Percentiles rank a stretch among this genome's conserved stretches.
Evolutionary conservation across 2,797 vertebrate species (phyloP).

Genomic region (Esox lucius): DNA sequence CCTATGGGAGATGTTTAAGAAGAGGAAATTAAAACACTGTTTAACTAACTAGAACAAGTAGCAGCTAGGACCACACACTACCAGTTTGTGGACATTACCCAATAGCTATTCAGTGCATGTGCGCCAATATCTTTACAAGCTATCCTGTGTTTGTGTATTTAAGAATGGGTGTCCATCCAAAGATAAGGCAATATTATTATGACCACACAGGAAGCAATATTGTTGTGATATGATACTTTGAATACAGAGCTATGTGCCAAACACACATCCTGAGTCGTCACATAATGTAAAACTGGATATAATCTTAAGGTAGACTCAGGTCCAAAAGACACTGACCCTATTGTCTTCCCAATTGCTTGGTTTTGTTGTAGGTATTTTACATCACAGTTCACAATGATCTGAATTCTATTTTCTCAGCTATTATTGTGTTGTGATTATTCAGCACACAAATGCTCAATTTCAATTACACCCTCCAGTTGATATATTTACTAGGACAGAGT

Average conservation of each 20-base stretch:
- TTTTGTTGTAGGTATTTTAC: background rate
- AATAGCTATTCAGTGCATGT: background rate
- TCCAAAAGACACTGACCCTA: background rate
- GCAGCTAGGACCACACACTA: background rate
- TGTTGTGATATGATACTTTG: conserved; percentile 30
- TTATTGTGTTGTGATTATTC: background rate
- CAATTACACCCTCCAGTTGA: conserved; percentile 2
- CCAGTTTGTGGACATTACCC: conserved; percentile 48
- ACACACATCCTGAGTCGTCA: conserved; percentile 25
- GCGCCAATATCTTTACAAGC: conserved; percentile 48
- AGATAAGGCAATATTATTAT: conserved; percentile 47
- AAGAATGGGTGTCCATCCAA: conserved; percentile 26
- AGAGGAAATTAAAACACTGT: background rate
- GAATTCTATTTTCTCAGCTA: background rate
- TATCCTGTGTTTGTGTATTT: conserved; percentile 44
- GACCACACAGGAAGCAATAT: conserved; percentile 37
- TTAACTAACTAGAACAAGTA: background rate
- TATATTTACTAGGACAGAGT: conserved; percentile 14
- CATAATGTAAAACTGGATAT: background rate
- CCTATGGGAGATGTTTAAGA: background rate
- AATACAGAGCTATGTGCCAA: conserved; percentile 36
- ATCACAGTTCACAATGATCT: background rate
- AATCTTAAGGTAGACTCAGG: background rate
- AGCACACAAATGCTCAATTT: background rate
- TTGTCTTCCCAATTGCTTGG: background rate